Evolutionary conservation across 1,140 invertebrate species (phyloP).

Genomic region (Idris sp.): DNA sequence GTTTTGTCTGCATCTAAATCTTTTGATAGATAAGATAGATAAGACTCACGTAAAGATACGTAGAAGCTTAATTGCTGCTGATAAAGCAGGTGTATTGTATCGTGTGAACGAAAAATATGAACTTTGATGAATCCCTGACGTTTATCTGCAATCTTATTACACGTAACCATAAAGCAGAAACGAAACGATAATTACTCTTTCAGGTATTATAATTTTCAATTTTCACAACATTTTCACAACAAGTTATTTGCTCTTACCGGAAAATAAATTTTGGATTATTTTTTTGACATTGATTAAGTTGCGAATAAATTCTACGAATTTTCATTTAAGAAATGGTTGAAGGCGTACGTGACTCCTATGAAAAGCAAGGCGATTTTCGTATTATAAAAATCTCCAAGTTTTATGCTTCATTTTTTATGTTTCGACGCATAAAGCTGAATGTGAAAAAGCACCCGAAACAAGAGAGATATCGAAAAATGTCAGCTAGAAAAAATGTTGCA

Average conservation of each 20-base stretch:
- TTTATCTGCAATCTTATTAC: constrained; percentile 21
- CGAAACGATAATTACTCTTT: too few species aligned
- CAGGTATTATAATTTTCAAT: too few species aligned
- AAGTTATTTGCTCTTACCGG: too few species aligned
- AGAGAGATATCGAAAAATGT: constrained; percentile 39
- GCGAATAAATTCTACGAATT: too few species aligned
- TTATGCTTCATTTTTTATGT: constrained; percentile 18
- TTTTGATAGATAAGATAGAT: constrained; percentile 14
- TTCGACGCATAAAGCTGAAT: constrained; percentile 1
- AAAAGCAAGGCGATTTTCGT: background rate
- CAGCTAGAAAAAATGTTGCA: constrained; percentile 26
- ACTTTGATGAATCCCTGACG: constrained; percentile 7
- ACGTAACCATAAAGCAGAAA: background rate
- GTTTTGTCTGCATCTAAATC: background rate
- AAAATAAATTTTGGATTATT: too few species aligned
- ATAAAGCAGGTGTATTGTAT: constrained; percentile 17
- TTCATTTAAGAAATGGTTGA: too few species aligned
- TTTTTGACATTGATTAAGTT: too few species aligned
- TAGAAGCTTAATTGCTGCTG: constrained; percentile 16
- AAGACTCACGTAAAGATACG: constrained; percentile 11
- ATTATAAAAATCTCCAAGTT: constrained; percentile 16
- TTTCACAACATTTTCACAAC: too few species aligned
- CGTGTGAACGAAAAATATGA: constrained; percentile 19
- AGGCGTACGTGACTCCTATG: too few species aligned
- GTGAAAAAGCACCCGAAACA: constrained; percentile 14